Base-by-base conservation (phyloP, 2,113 vertebrate species). In the Euleptes europaea region DNA sequence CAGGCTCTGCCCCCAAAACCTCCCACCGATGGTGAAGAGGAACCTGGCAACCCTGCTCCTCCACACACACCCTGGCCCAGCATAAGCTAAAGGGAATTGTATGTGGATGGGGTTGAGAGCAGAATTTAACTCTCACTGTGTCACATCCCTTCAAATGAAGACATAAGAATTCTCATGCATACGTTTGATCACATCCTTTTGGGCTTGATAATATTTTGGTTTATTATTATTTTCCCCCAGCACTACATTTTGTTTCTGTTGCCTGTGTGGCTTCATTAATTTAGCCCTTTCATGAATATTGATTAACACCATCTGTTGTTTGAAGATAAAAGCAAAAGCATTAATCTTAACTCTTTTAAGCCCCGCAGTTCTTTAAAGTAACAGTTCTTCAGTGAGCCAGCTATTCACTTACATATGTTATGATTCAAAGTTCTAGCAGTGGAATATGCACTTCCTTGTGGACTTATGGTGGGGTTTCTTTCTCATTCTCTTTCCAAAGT, bases 241-340 rank as follows among this genome's bases (percentile, higher is more conserved):
- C 3, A 31, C 28, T 89, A 57, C 40, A 5, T 19, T 31, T 67
- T 33, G 86, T 40, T 76, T 88, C 87, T 57, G 69, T 49, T 65
- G 57, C 69, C 67, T 82, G 10, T 63, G 88, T 60, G 28, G 33
- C 21, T 54, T 66, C 60, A 65, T 75, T 84, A 84, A 85, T 92
- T 88, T 91, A 67, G 79, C 51, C 66, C 83, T 91, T 90, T 76
- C 3, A 91, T 88, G 89, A 93, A 93, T 89, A 86, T 78, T 91
- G 89, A 94, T 94, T 88, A 92, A 88, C 87, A 92, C 91, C 91
- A 93, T 91, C 90, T 94, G 93, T 88, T 84, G 51, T 90, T 86
- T 82, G 77, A 91, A 93, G 91, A 94, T 92, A 91, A 91, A 94
- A 93, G 90, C 9, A 0, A 89, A 91, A 72, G 82, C 5, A 26